These are phyloP conservation scores for Cyphomyrmex costatus DNA, from an alignment of 1,140 invertebrate species.

Conservation along the genomic window DNA sequence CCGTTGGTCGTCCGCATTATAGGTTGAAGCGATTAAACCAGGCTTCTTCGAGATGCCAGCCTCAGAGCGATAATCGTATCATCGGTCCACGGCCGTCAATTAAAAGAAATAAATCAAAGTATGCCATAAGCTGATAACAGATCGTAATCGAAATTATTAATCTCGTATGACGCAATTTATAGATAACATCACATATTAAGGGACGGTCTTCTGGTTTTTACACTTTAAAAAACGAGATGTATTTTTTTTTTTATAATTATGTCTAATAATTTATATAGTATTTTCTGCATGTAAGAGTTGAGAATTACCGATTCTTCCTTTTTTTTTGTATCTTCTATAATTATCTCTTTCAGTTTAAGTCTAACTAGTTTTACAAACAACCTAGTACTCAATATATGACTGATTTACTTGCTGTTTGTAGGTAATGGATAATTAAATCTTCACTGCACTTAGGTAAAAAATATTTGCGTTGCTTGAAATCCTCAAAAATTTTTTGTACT, in stretches of 20 bases:
- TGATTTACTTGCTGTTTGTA: too few species aligned
- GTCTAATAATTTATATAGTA: not conserved
- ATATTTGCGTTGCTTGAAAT: too few species aligned
- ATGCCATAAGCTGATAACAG: slow-evolving; percentile 8
- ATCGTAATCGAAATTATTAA: slow-evolving; percentile 23
- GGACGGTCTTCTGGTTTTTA: not conserved
- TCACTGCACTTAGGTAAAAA: too few species aligned
- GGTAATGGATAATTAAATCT: too few species aligned
- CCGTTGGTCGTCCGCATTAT: slow-evolving; percentile 52
- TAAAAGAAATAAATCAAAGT: slow-evolving; percentile 18
- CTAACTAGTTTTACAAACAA: not conserved
- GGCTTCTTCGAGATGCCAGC: not conserved
- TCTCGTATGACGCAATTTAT: slow-evolving; percentile 16
- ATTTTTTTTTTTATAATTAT: not conserved
- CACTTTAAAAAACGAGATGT: not conserved
- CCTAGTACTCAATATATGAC: too few species aligned
- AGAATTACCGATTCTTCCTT: too few species aligned
- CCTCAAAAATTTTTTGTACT: too few species aligned
- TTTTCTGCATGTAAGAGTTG: slow-evolving; percentile 19
- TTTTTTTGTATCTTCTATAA: not conserved
- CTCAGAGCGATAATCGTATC: slow-evolving; percentile 42
- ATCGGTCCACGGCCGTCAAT: slow-evolving; percentile 19
- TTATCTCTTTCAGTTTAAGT: not conserved
- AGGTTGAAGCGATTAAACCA: slow-evolving; percentile 45
- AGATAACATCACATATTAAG: not conserved